Evolutionary conservation across 2,113 vertebrate genomes (phyloP).

Genomic region (Oreochromis niloticus): DNA sequence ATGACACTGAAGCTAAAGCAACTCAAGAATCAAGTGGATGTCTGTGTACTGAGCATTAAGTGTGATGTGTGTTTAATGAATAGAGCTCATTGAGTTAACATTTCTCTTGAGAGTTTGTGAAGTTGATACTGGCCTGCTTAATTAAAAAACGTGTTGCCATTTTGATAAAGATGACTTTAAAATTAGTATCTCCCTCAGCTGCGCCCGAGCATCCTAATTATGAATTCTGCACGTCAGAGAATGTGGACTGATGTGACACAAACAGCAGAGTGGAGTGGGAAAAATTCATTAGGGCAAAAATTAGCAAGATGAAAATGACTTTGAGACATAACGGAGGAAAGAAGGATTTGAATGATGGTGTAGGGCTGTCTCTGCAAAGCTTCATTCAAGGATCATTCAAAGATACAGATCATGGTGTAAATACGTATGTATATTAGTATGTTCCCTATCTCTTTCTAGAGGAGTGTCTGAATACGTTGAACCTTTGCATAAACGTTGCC

Average conservation of each 20-base stretch:
- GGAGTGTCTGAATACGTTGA: background rate
- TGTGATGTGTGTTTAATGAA: constrained; percentile 60
- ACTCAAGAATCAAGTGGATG: background rate
- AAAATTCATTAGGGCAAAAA: background rate
- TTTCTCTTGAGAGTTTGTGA: constrained; percentile 41
- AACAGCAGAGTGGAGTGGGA: background rate
- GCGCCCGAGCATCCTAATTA: background rate
- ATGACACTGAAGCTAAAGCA: background rate
- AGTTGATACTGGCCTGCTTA: constrained; percentile 46
- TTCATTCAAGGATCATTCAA: background rate
- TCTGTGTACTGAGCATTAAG: background rate
- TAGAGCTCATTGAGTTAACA: constrained; percentile 33
- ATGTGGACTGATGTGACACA: background rate
- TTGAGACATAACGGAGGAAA: background rate
- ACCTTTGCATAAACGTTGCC: background rate
- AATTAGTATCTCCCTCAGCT: constrained; percentile 32
- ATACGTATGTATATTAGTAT: background rate
- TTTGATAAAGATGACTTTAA: constrained; percentile 57
- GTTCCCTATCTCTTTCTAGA: background rate
- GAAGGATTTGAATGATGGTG: background rate
- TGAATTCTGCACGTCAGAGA: background rate
- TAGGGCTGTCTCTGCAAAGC: background rate
- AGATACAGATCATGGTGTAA: background rate
- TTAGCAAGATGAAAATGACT: background rate
- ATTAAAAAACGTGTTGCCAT: constrained; percentile 62